Conservation (phyloP, 2,797 vertebrate species). For the Poecilia gillii region DNA sequence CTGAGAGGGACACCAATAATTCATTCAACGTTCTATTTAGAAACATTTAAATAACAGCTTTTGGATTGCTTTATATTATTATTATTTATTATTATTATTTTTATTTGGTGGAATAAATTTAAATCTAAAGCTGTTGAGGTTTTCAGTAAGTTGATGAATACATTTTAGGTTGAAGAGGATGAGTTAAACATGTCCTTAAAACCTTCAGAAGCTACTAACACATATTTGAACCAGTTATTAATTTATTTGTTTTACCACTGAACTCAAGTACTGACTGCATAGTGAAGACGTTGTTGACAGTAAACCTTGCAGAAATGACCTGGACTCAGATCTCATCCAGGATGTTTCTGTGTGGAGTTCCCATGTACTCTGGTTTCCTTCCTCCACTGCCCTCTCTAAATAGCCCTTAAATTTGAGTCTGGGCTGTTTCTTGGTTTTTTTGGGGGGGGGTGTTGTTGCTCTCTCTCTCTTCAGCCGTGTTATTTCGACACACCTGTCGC, state of each 20-base stretch:
- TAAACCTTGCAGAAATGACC: not conserved
- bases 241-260: not conserved
- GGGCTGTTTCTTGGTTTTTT: not conserved
- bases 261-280: not conserved
- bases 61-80: not conserved
- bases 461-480: not conserved
- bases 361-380: not conserved
- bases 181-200: not conserved
- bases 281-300: not conserved
- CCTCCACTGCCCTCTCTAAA: not conserved
- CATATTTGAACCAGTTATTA: not conserved
- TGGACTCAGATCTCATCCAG: not conserved
- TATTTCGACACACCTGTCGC: conserved; percentile 3
- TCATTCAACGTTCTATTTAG: not conserved
- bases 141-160: not conserved
- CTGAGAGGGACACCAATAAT: not conserved
- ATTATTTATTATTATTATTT: not conserved
- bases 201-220: not conserved
- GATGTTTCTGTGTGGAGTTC: not conserved
- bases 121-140: not conserved
- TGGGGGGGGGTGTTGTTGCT: too few species aligned
- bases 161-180: not conserved
- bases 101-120: not conserved
- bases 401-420: not conserved
- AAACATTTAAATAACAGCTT: not conserved